These are phyloP conservation scores for Hesperophylax magnus DNA, from an alignment of 1,140 invertebrate species.

Conservation along the genomic window DNA sequence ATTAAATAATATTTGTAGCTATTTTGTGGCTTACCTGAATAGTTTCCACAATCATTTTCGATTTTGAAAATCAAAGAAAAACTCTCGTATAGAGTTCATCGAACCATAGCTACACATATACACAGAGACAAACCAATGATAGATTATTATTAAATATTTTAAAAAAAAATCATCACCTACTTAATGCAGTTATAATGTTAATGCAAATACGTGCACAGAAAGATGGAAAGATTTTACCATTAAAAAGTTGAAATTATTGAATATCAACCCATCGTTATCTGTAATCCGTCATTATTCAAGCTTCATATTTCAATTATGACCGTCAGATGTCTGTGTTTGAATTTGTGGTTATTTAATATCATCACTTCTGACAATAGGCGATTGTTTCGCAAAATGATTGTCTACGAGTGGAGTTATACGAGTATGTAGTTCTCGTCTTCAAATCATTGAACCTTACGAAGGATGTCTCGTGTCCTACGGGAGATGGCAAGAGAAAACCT, in stretches of 20 bases:
- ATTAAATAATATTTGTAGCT: too few relatives aligned
- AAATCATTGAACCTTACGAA: slow-evolving; percentile 36
- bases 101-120: too few relatives aligned
- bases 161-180: too few relatives aligned
- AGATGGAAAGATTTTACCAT: not conserved
- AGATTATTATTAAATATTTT: too few relatives aligned
- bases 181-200: too few relatives aligned
- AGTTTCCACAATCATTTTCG: too few relatives aligned
- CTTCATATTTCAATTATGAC: not conserved
- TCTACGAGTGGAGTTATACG: not conserved
- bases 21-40: too few relatives aligned
- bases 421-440: not conserved
- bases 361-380: slow-evolving; percentile 40
- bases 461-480: slow-evolving; percentile 27
- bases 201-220: not conserved
- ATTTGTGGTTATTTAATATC: slow-evolving; percentile 11
- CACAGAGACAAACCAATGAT: too few relatives aligned
- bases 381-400: slow-evolving; percentile 37
- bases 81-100: too few relatives aligned
- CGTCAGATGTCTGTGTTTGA: slow-evolving; percentile 8
- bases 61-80: too few relatives aligned
- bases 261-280: not conserved
- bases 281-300: not conserved
- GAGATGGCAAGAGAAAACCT: slow-evolving; percentile 15
- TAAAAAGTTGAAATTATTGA: not conserved